These are phyloP conservation scores for Myotis daubentonii DNA, from an alignment of 2,797 vertebrate genomes.

Conservation along the genomic window DNA sequence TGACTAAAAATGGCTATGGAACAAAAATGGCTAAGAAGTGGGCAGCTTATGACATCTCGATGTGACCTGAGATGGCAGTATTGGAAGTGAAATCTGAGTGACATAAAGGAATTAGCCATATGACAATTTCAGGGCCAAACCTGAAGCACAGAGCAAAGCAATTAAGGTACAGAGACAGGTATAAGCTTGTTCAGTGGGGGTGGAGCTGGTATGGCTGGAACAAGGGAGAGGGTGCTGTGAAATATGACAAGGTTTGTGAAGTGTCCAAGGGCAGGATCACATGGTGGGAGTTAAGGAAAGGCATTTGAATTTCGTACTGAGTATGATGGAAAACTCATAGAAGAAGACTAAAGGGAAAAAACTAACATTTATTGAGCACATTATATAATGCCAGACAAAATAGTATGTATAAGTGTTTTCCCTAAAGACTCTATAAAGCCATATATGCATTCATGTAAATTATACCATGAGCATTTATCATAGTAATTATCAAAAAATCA, in stretches of 20 bases:
- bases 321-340: background rate
- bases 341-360: background rate
- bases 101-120: background rate
- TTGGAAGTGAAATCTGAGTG: background rate
- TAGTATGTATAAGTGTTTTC: background rate
- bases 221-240: background rate
- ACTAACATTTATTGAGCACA: background rate
- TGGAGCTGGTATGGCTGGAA: background rate
- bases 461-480: background rate
- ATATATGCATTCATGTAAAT: background rate
- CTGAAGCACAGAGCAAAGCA: slow-evolving; percentile 38
- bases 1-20: background rate
- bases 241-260: background rate
- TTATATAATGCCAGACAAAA: background rate
- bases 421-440: background rate
- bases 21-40: background rate
- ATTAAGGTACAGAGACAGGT: background rate
- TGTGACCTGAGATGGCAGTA: background rate
- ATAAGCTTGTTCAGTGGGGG: background rate
- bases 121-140: slow-evolving; percentile 37
- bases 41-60: background rate
- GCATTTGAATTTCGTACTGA: background rate
- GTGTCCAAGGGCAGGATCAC: background rate
- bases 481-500: slow-evolving; percentile 47
- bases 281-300: background rate